These are phyloP conservation scores for Allophyes oxyacanthae DNA, from an alignment of 2,888 invertebrate species.

Conservation along the genomic window DNA sequence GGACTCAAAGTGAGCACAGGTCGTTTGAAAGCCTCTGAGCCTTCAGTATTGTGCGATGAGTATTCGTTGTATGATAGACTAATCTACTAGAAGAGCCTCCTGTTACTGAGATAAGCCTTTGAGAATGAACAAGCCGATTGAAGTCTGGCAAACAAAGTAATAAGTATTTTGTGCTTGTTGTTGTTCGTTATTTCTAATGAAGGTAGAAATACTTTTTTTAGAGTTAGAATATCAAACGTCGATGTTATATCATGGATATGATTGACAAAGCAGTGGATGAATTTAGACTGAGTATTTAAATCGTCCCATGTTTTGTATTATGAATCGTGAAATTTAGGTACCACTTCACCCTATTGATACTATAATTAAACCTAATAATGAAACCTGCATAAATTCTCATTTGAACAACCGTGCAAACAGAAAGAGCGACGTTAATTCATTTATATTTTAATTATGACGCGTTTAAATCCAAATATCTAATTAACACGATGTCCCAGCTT, in stretches of 20 bases:
- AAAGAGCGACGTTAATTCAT: constrained; percentile 3
- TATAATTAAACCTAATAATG: not conserved
- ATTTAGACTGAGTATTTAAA: no score
- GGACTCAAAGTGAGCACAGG: constrained; percentile 8
- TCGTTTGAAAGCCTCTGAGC: constrained; percentile 28
- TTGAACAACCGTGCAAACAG: not conserved
- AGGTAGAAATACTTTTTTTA: no score
- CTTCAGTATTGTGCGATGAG: constrained; percentile 30
- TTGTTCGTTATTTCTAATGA: not conserved
- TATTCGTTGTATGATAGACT: constrained; percentile 40
- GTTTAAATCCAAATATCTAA: constrained; percentile 8
- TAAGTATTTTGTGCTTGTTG: constrained; percentile 20
- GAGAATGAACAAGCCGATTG: constrained; percentile 19
- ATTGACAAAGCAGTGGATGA: no score
- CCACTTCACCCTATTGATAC: not conserved
- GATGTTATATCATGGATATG: no score
- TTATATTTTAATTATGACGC: not conserved
- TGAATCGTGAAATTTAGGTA: no score
- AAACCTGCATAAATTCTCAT: no score
- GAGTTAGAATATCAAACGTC: no score
- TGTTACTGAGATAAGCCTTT: constrained; percentile 45
- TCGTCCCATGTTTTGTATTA: no score
- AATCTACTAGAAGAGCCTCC: constrained; percentile 33
- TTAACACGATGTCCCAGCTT: constrained; percentile 14
- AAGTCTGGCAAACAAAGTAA: constrained; percentile 21